Base-by-base conservation (phyloP, 2,888 invertebrate species). In the Uloborus plumipes region DNA sequence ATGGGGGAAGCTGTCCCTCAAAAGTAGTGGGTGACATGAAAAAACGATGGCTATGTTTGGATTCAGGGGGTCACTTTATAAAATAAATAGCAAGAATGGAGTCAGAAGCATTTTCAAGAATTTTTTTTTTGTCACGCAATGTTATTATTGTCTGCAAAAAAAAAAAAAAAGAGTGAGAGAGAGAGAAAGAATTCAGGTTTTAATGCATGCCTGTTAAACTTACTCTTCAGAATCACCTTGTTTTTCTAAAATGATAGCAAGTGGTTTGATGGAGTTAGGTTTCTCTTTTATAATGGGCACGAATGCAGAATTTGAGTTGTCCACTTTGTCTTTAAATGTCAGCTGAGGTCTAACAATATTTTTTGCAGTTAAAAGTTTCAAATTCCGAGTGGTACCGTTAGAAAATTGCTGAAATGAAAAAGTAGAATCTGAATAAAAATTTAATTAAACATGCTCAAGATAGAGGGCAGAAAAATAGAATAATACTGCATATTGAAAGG, bases 191-290 rank as follows among this genome's bases (percentile, higher is more conserved):
- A 9, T 18, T 58, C 1, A 39, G 39, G 9, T 9, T 7, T 39
- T 11, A 6, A 16, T 16, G 26, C 2, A 26, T 26, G 26, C 26
- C 4, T 26, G 4, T 55, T 31, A 15, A 18, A 81, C 85, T 84
- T 82, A 86, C 85, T 87, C 87, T 61, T 83, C 84, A 0, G 92
- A 93, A 26, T 91, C 89, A 1, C 93, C 93, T 78, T 91, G 91
- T 87, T 93, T 92, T 85, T 94, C 92, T 0, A 94, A 91, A 82
- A 93, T 91, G 73, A 95, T 89, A 0, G 94, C 93, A 14, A 96
- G 90, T 0, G 97, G 95, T 87, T 94, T 94, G 15, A 95, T 88
- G 11, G 94, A 93, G 90, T 98, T 95, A 0, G 96, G 97, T 88
- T 98, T 98, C 47, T 94, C 93, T 67, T 92, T 93, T 67, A 98